Base-by-base conservation (phyloP, 2,888 invertebrate species). In the Archips crataeganus region DNA sequence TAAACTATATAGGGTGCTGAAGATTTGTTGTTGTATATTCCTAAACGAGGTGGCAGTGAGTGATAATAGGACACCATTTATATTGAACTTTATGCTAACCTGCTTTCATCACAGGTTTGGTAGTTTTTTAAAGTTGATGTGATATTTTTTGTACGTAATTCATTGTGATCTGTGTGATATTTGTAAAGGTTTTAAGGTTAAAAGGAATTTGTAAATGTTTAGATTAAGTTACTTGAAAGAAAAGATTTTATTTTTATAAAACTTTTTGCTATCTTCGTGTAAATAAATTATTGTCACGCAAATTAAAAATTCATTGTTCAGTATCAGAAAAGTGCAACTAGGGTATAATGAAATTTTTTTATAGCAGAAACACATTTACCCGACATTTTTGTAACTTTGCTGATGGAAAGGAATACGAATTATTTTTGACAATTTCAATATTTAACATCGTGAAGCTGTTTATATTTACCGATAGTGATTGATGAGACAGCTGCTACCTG, bases 1-100 rank as follows among this genome's bases (percentile, higher is more conserved):
- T 75, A 77, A 75, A 76, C 32, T 63, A 32, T 63, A 63, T 32
- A 63, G 63, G 34, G 32, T 65, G 65, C 39, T 65, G 32, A 65
- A 39, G 34, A 36, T 65, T 65, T 65, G 65, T 11, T 36, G 15
- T 11, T 32, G 39, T 15, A 34, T 39, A 54, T 9, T 39, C 49
- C 36, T 15, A 36, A 15, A 54, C 15, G 54, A 15, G 3, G 45
- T 45, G 10, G 45, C 3, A 11, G 11, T 45, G 11, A 11, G 32
- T 57, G 57, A 32, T 11, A 57, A 57, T 32, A 23, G 32, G 32
- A 57, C 10, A 2, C 3, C 10, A 11, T 57, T 57, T 23, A 32
- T 11, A 11, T 11, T n/a, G 32, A 57, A 11, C 8, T 57, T 57
- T 23, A 32, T 32, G 57, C 32, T 57, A 57, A 6, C 57, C 23